Base-by-base conservation (phyloP, 23 tunicate genomes). In the Trididemnum nubilum region DNA sequence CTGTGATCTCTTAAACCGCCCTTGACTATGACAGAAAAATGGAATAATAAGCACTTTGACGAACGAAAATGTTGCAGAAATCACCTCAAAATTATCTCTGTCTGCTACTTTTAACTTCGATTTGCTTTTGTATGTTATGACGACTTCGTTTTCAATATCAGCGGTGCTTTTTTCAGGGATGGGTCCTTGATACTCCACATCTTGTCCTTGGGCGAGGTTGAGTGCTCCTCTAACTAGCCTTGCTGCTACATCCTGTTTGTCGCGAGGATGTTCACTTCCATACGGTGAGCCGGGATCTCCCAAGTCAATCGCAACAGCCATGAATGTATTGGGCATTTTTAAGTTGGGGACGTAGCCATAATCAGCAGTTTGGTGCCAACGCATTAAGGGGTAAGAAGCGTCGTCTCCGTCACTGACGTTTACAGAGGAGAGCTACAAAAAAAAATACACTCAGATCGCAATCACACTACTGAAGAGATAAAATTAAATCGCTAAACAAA, bases 361-460 rank as follows among this genome's bases (percentile, higher is more conserved):
- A 64, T 91, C 81, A 5, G 97, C 97, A 2, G 97, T 91, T 71
- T 91, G 97, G 79, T 91, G 97, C 97, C 97, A 91, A 2, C 97
- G 35, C 2, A 85, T 69, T 9, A 74, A 21, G 22, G 83, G 66
- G 76, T 36, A 91, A 21, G 65, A 26, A 0, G 78, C 86, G 0
- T 39, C 77, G 19, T 66, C 65, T 30, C 70, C 12, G 38, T 29
- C 66, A 0, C 54, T 71, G n/a, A n/a, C n/a, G n/a, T n/a, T n/a
- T n/a, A n/a, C n/a, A n/a, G n/a, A n/a, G 7, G 83, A 34, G 7
- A 85, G 84, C 81, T 77, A 38, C 28, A 54, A 52, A 23, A 54
- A 52, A 54, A n/a, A 36, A 15, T 23, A 61, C 54, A 15, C 54
- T n/a, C n/a, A n/a, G n/a, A n/a, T n/a, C n/a, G n/a, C n/a, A n/a